Evolutionary conservation across 2,797 vertebrate genomes (phyloP), one percentile per base, ranked within the genome.

Genomic region (Malurus splendens): DNA sequence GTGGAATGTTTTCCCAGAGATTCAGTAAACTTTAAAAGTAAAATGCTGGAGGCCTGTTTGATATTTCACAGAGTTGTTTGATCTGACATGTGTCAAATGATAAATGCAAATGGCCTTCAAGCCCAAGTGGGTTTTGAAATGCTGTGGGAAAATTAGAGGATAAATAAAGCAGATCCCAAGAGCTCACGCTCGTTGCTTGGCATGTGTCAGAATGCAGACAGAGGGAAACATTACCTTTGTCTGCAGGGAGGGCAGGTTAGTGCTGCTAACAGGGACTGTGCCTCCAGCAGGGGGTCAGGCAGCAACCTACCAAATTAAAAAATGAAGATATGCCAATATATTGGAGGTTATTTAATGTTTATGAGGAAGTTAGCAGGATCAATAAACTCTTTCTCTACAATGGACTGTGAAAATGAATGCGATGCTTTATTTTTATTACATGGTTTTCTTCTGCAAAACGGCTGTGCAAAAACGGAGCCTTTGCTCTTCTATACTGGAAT

Each of bases 231-330:
- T 30, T 96, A 98, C 98, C 97, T 98, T 93, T 98, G 97, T 94
- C 98, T 97, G 94, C 98, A 98, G 81, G 97, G 97, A 73, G 98
- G 98, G 81, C 98, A 98, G 92, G 91, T 98, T 95, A 98, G 96
- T 12, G 98, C 98, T 18, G 97, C 97, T 86, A 98, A 90, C 97
- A 98, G 38, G 97, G 96, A 30, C 97, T 97, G 3, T 98, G 98
- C 89, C 97, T 98, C 98, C 98, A 98, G 88, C 97, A 98, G 16
- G 96, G 88, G 47, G 98, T 98, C 76, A 98, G 96, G 95, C 98
- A 98, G 65, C 97, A 95, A 68, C 98, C 98, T 98, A 94, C n/a
- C 60, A 60, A 78, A 77, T 67, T 92, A 48, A 85, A 82, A 51
- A 25, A 60, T 45, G 14, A 60, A 77, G 42, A 32, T 28, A 17